phyloP scores from a whole-genome alignment of 1,140 invertebrate genomes.

The Zaprionus capensis region DNA sequence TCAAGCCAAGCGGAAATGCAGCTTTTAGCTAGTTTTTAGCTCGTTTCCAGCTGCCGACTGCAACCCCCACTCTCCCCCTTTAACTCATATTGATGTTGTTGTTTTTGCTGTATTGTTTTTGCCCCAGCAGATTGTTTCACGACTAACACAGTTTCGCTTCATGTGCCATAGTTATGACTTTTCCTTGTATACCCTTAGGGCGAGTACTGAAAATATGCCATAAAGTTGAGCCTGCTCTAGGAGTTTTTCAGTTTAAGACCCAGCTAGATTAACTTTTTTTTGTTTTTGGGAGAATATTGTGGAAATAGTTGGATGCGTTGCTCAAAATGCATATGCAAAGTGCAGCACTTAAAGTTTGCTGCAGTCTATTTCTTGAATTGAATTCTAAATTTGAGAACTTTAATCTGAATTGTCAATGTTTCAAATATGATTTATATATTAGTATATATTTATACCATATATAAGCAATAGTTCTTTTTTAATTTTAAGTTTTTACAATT shows the following conservation, averaged over 20 bases:
- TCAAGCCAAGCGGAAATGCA: slow-evolving; percentile 80
- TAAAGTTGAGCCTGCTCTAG: not conserved
- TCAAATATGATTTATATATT: too few relatives aligned
- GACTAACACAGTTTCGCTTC: slow-evolving; percentile 72
- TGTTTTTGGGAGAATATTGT: not conserved
- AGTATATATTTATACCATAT: too few relatives aligned
- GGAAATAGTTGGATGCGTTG: not conserved
- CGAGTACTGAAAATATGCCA: slow-evolving; percentile 10
- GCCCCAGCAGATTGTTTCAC: slow-evolving; percentile 62
- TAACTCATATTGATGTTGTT: slow-evolving; percentile 34
- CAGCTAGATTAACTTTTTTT: not conserved
- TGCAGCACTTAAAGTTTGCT: not conserved
- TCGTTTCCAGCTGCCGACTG: slow-evolving; percentile 56
- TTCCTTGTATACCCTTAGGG: slow-evolving; percentile 19
- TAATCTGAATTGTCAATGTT: not conserved
- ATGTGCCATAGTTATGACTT: slow-evolving; percentile 58
- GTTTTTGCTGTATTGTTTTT: slow-evolving; percentile 51
- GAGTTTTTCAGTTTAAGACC: not conserved
- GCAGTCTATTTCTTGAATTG: not conserved
- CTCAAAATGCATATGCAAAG: not conserved
- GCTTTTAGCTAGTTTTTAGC: slow-evolving; percentile 80
- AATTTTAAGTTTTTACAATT: too few relatives aligned
- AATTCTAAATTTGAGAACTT: not conserved
- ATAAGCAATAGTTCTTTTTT: too few relatives aligned
- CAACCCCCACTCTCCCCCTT: not conserved